Base-by-base conservation (phyloP, 2,113 vertebrate genomes). In the Pitta sordida region DNA sequence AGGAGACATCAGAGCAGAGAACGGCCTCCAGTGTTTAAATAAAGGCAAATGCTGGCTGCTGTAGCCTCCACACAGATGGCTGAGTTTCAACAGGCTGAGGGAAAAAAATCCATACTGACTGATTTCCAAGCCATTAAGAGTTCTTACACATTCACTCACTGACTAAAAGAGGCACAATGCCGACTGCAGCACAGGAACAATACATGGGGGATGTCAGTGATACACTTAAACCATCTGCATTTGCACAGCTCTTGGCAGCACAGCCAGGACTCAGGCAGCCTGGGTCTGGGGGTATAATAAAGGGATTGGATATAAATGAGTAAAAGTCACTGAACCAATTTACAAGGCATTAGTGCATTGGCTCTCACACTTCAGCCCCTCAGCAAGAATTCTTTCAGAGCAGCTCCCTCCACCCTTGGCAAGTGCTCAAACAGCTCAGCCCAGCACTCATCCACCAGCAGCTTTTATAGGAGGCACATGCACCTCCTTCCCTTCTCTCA, bases 311-410 rank as follows among this genome's bases (percentile, higher is more conserved):
- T 69, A 92, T 55, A 94, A 96, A 96, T 95, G 87, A 94, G 64
- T 83, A 90, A 94, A 91, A 95, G 87, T 90, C 95, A 96, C 87
- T 91, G 93, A 95, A 87, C 78, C 95, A 88, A 90, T 96, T 93
- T 95, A 91, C 55, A 80, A 94, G 84, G 94, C 95, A 92, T 94
- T 92, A 91, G 91, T 80, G 91, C 84, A 32, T 67, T 94, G 95
- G 93, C 94, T 89, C 46, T 63, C 62, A 55, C 60, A 73, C 84
- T 88, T 29, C 81, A 83, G 19, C 55, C 89, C 93, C 67, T 76
- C 70, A 85, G 78, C 94, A 90, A 76, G 82, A 70, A 94, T 80
- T 77, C 70, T 83, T 94, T 78, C 63, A 59, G 34, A 83, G 59
- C 48, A 89, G 92, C 62, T 87, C 81, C 64, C 86, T 85, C 74